phyloP scores from a whole-genome alignment of 2,797 vertebrate species.

The Poecilia wingei region DNA sequence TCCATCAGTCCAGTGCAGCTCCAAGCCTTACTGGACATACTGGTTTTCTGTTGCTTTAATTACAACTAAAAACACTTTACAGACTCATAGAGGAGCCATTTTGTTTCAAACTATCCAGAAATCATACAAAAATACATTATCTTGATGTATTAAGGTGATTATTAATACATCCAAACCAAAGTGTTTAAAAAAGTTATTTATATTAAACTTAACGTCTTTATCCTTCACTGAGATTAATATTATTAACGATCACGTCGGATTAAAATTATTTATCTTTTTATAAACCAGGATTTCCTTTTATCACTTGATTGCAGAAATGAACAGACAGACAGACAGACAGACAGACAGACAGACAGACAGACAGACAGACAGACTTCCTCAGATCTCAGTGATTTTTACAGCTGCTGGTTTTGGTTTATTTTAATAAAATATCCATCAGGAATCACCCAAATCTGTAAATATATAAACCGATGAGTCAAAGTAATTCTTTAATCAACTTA shows the following conservation, averaged over 20 bases:
- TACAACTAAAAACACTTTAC: neutral
- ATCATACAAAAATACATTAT: neutral
- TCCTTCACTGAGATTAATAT: neutral
- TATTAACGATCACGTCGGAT: neutral
- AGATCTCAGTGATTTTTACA: neutral
- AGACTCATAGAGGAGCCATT: neutral
- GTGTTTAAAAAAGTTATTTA: neutral
- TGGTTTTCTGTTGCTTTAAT: neutral
- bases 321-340: too few relatives aligned
- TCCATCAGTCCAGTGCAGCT: neutral
- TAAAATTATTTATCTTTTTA: neutral
- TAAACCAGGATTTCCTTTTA: neutral
- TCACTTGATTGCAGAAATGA: neutral
- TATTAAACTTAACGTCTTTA: neutral
- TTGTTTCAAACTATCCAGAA: neutral
- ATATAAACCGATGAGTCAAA: neutral
- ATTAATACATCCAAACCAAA: neutral
- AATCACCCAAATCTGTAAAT: neutral
- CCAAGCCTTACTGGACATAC: neutral
- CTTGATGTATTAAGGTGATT: neutral
- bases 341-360: too few relatives aligned
- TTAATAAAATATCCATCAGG: neutral
- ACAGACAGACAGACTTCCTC: too few relatives aligned
- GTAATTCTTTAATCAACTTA: neutral
- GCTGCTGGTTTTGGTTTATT: conserved; percentile 2